Percentiles rank a stretch among this genome's conserved stretches.
Evolutionary conservation across 2,888 invertebrate species (phyloP).

Genomic region (Rhimphoctona megacephalus): DNA sequence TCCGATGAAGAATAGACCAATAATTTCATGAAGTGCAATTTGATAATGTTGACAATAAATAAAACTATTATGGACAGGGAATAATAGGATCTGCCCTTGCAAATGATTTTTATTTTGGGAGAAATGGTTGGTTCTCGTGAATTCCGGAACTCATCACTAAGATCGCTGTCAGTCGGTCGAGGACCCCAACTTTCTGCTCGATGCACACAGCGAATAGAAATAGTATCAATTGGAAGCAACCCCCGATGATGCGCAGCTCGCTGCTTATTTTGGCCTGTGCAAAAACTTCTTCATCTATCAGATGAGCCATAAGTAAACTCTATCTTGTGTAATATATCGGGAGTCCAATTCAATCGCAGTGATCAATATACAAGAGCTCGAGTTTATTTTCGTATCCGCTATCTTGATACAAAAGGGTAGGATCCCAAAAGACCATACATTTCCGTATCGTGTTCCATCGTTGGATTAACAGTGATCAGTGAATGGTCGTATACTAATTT

Average conservation of each 20-base stretch:
- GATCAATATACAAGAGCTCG: slow-evolving; percentile 48
- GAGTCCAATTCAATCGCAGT: slow-evolving; percentile 46
- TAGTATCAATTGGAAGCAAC: neutral
- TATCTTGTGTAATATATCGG: slow-evolving; percentile 57
- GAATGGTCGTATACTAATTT: slow-evolving; percentile 49
- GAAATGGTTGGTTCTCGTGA: neutral
- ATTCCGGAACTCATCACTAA: slow-evolving; percentile 64
- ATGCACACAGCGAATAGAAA: slow-evolving; percentile 45
- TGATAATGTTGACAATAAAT: neutral
- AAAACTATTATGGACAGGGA: neutral
- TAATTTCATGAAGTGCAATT: neutral
- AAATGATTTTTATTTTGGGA: neutral
- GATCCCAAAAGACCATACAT: slow-evolving; percentile 26
- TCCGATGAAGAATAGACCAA: neutral
- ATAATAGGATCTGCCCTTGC: neutral
- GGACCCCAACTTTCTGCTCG: slow-evolving; percentile 35
- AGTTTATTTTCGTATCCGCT: slow-evolving; percentile 12
- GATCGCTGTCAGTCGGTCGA: slow-evolving; percentile 30
- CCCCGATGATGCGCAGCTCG: slow-evolving; percentile 50
- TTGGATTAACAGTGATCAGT: slow-evolving; percentile 24
- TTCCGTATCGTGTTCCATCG: slow-evolving; percentile 37
- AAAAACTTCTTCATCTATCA: slow-evolving; percentile 48
- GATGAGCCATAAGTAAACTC: slow-evolving; percentile 26
- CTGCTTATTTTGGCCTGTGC: slow-evolving; percentile 41
- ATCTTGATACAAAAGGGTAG: slow-evolving; percentile 49